Evolutionary conservation across 1,140 invertebrate species (phyloP), one percentile per base, ranked within the genome.

Genomic region (Pseudachorutes palmiensis): DNA sequence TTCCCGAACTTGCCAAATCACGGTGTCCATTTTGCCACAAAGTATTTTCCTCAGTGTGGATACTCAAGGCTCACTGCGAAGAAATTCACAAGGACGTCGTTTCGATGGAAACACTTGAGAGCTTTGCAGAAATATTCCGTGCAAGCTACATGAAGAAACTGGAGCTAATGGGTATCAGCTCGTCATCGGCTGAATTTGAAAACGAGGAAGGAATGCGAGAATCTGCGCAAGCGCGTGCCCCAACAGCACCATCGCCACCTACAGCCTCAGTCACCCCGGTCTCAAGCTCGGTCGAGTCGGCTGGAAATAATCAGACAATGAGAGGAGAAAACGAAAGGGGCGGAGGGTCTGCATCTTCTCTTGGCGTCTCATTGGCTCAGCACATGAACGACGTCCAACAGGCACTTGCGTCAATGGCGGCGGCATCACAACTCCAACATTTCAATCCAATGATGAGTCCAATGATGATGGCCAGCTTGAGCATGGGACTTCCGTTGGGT

Each of bases 41-140:
- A 79, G 89, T 91, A 76, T 96, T 97, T 80, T 94, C 91, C 72
- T 94, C 91, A 81, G 89, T 95, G 66, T 96, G 93, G 88, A 92
- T 96, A 67, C 81, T 97, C 76, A 96, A 96, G 80, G 89, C 92
- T 72, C 93, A 97, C 79, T 91, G 90, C 80, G 93, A 97, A 83
- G 92, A 96, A 83, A 87, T 94, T 68, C 94, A 97, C 80, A 88
- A 90, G 76, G 88, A 92, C 77, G 82, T 93, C 77, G 90, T 97
- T 64, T 92, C 92, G 16, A 81, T 90, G 28, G 88, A 93, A 75
- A 88, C 91, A 76, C 82, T 96, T 51, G 92, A 95, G 80, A 88
- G 91, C 77, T 94, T 94, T 80, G 91, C 91, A 32, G 88, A 94
- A 79, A 88, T 91, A 74, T 91, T 92, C 75, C 90, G 91, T 79